These are phyloP conservation scores for Mormyrus lacerda DNA, from an alignment of 2,113 vertebrate genomes.

Conservation along the genomic window DNA sequence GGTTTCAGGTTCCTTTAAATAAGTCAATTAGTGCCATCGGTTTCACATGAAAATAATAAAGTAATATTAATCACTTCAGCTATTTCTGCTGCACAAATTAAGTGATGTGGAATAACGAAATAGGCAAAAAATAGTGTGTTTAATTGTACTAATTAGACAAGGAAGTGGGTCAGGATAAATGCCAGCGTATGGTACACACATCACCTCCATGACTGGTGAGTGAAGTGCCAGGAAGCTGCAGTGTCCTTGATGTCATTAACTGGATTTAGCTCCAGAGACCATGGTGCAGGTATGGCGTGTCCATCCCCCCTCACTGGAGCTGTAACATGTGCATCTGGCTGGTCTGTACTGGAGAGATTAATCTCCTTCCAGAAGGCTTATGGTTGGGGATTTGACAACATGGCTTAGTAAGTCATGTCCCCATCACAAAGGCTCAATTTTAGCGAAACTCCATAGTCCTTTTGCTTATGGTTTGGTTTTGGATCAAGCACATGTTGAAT, in stretches of 20 bases:
- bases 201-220: background rate
- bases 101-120: background rate
- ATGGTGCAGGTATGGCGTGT: background rate
- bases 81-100: background rate
- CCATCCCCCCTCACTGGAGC: background rate
- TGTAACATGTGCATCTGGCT: background rate
- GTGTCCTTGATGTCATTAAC: background rate
- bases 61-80: background rate
- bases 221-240: background rate
- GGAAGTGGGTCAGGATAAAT: background rate
- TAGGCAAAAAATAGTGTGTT: background rate
- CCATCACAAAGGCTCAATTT: background rate
- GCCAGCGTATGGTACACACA: background rate
- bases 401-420: background rate
- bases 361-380: background rate
- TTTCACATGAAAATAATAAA: background rate
- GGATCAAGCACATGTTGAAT: background rate
- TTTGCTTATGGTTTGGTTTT: background rate
- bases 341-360: background rate
- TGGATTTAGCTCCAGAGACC: background rate
- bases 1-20: background rate
- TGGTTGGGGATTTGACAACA: background rate
- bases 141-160: background rate
- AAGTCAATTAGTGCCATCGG: background rate
- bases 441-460: background rate